Conservation (phyloP, 92 coral and sea anemone species). For the Zoanthus solanderi region DNA sequence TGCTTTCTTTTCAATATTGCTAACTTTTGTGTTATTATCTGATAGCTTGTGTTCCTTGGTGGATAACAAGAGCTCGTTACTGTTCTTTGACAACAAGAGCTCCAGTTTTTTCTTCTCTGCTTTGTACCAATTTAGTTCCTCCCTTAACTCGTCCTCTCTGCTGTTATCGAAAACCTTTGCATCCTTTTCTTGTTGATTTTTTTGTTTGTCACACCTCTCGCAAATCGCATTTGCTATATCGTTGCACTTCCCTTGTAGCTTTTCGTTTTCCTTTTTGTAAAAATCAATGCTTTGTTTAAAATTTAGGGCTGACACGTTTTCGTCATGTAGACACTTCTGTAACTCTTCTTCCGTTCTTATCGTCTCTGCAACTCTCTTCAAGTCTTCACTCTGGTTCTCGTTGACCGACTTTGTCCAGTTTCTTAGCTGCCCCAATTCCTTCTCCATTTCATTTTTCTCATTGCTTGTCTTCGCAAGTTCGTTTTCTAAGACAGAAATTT, state of each 20-base stretch:
- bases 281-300: constrained; percentile 26
- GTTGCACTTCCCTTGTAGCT: constrained; percentile 29
- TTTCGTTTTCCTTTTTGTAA: constrained; percentile 43
- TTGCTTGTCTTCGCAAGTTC: constrained; percentile 56
- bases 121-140: constrained; percentile 39
- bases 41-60: not conserved
- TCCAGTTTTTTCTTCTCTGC: constrained; percentile 41
- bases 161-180: not conserved
- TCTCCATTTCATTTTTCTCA: constrained; percentile 57
- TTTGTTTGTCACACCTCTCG: not conserved
- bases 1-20: constrained; percentile 9
- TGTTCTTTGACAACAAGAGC: constrained; percentile 26
- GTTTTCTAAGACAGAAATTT: constrained; percentile 35
- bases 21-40: not conserved
- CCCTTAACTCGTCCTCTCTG: constrained; percentile 32
- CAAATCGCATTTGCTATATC: constrained; percentile 6
- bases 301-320: constrained; percentile 2
- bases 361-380: constrained; percentile 24
- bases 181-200: not conserved
- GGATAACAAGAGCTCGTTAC: not conserved
- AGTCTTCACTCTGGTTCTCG: constrained; percentile 21
- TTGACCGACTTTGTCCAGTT: constrained; percentile 20
- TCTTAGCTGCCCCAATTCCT: constrained; percentile 5
- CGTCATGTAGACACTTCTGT: not conserved
- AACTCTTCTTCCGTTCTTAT: constrained; percentile 18